Evolutionary conservation across 2,113 vertebrate genomes (phyloP).

Genomic region (Alligator mississippiensis): DNA sequence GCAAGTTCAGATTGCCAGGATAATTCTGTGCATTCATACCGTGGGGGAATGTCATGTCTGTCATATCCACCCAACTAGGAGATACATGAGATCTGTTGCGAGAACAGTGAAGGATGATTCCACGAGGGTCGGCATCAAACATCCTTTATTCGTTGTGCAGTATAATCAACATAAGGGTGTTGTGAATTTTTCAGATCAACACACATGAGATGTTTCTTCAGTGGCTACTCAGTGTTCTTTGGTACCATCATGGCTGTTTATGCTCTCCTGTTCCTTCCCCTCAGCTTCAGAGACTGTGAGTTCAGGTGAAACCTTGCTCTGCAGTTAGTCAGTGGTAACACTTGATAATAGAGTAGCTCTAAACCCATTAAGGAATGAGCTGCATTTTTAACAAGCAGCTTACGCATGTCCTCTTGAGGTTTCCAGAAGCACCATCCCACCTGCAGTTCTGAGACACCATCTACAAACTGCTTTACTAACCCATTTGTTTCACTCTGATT

Average conservation of each 20-base stretch:
- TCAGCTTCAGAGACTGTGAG: slow-evolving; percentile 65
- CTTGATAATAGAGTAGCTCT: slow-evolving; percentile 33
- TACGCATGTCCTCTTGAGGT: slow-evolving; percentile 19
- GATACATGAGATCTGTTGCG: not conserved
- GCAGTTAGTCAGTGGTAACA: slow-evolving; percentile 65
- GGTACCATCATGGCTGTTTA: slow-evolving; percentile 28
- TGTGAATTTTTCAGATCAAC: slow-evolving; percentile 67
- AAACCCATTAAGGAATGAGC: slow-evolving; percentile 32
- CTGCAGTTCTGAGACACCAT: not conserved
- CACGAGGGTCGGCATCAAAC: not conserved
- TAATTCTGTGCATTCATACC: not conserved
- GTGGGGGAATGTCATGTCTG: not conserved
- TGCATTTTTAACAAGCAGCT: slow-evolving; percentile 39
- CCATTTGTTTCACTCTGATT: slow-evolving; percentile 19
- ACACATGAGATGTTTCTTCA: slow-evolving; percentile 30
- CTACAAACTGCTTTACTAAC: slow-evolving; percentile 38
- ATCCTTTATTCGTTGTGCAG: not conserved
- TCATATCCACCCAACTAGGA: not conserved
- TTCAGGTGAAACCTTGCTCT: slow-evolving; percentile 66
- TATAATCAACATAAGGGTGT: slow-evolving; percentile 37
- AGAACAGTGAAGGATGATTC: not conserved
- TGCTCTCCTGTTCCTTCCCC: slow-evolving; percentile 44
- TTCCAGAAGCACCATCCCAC: slow-evolving; percentile 5
- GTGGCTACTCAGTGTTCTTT: slow-evolving; percentile 57
- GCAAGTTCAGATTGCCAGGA: not conserved